A percentile compares a stretch with the other conserved stretches of the same genome.
These are phyloP conservation scores for Pseudomugil gertrudae DNA, from an alignment of 2,797 vertebrate species.

Conservation along the genomic window DNA sequence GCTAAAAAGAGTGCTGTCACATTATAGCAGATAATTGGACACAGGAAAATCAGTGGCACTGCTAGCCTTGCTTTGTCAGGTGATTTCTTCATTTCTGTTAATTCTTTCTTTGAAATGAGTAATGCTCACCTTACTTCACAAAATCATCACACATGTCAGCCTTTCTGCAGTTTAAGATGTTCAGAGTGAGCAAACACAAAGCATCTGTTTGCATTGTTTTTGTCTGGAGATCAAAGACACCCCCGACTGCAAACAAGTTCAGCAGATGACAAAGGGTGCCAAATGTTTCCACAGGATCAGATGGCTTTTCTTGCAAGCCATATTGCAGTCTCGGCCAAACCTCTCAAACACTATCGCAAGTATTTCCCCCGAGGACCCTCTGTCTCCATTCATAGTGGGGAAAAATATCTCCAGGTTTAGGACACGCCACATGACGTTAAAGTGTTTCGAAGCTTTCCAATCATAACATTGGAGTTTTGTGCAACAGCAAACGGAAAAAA, in stretches of 20 bases:
- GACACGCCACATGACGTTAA: conserved; percentile 73
- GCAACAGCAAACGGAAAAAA: conserved; percentile 54
- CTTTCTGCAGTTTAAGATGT: conserved; percentile 64
- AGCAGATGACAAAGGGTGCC: conserved; percentile 72
- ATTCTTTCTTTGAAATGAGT: conserved; percentile 63
- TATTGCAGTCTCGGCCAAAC: conserved; percentile 71
- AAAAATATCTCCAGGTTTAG: conserved; percentile 53
- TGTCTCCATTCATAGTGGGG: conserved; percentile 62
- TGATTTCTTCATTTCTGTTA: conserved; percentile 61
- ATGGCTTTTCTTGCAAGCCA: conserved; percentile 64
- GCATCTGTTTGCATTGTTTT: conserved; percentile 68
- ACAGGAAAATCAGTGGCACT: conserved; percentile 35
- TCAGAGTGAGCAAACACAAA: conserved; percentile 58
- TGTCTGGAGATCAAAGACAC: conserved; percentile 68
- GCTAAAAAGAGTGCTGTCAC: conserved; percentile 57
- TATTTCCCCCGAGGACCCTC: conserved; percentile 74
- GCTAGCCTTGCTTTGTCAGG: conserved; percentile 30
- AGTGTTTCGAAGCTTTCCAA: conserved; percentile 80
- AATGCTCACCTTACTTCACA: conserved; percentile 57
- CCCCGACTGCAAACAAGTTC: conserved; percentile 71
- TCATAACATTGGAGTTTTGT: conserved; percentile 76
- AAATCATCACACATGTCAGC: conserved; percentile 64
- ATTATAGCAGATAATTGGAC: conserved; percentile 54
- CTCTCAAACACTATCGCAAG: conserved; percentile 63
- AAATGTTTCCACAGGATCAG: conserved; percentile 75